Evolutionary conservation across 2,797 vertebrate species (phyloP), one percentile per base, ranked within the genome.

Genomic region (Periophthalmus magnuspinnatus): DNA sequence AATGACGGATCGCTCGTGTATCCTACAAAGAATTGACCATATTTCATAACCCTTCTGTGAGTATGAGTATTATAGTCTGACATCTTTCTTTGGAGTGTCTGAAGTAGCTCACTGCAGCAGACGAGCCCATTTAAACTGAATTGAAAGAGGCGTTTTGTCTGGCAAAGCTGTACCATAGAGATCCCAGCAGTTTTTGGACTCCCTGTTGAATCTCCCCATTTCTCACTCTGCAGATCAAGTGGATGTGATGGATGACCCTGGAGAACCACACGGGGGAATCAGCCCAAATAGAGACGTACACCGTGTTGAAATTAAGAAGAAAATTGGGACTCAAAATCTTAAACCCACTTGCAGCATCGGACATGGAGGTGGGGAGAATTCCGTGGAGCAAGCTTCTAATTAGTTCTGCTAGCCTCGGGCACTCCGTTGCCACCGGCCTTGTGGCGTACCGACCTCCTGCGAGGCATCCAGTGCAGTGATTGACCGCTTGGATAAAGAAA

Each of bases 311-410:
- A 92, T 91, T 88, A 88, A 81, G 80, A 77, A 79, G 77, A 86
- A 91, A 92, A 87, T 88, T 87, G 81, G 80, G 77, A 74, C 81
- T 71, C 7, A 28, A 64, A 64, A 47, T 68, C 71, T 73, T 62
- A 84, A 88, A 85, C 64, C 76, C 70, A 81, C 64, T 70, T 56
- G 47, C 66, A 77, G 78, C 68, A 76, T 85, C 86, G 88, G 83
- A 86, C 72, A 86, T 48, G 79, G 78, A 75, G 86, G 77, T 41
- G 86, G 78, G 77, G 84, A 78, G 86, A 91, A 93, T 93, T 93
- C 93, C 92, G 81, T 80, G 76, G 92, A 92, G 92, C 85, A 84
- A 91, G 82, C 88, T 89, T 88, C 91, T 93, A 94, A 94, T 94
- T 93, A 93, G 90, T 89, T 91, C 87, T 89, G 83, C 82, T 82